phyloP scores from a whole-genome alignment of 2,888 invertebrate genomes.

The Cerastoderma edule region DNA sequence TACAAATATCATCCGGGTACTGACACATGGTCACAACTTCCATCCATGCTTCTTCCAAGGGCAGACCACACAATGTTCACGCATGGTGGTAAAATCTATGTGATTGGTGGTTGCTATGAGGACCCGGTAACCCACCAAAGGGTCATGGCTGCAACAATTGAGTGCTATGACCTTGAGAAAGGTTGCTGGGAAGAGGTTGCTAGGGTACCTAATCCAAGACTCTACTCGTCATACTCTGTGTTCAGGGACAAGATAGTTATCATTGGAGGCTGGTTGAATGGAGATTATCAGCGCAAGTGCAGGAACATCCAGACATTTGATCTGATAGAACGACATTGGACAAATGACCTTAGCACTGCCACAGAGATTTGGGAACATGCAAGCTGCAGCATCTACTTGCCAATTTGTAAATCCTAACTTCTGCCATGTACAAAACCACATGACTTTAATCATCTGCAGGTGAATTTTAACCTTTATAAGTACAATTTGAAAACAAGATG shows the following conservation, averaged over 20 bases:
- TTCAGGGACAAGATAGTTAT: conserved; percentile 88
- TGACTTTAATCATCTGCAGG: no score
- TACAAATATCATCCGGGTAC: conserved; percentile 69
- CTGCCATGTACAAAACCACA: no score
- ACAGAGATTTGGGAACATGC: conserved; percentile 90
- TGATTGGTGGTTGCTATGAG: conserved; percentile 84
- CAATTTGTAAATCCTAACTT: conserved; percentile 85
- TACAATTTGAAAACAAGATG: no score
- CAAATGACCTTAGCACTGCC: conserved; percentile 87
- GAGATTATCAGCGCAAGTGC: conserved; percentile 88
- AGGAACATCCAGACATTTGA: conserved; percentile 89
- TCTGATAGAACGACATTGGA: conserved; percentile 87
- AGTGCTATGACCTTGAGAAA: conserved; percentile 87
- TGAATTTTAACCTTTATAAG: no score
- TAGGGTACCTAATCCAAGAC: conserved; percentile 88
- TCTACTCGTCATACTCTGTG: conserved; percentile 88
- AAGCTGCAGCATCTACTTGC: conserved; percentile 88
- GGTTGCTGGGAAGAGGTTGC: conserved; percentile 88
- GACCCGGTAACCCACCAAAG: conserved; percentile 84
- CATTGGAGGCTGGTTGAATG: conserved; percentile 89
- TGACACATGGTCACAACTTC: conserved; percentile 68
- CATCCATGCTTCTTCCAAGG: conserved; percentile 71
- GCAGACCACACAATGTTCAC: conserved; percentile 79
- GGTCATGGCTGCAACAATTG: conserved; percentile 87
- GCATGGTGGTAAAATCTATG: conserved; percentile 66